Evolutionary conservation across 2,113 vertebrate genomes (phyloP), one percentile per base, ranked within the genome.

Genomic region (Osmerus eperlanus): DNA sequence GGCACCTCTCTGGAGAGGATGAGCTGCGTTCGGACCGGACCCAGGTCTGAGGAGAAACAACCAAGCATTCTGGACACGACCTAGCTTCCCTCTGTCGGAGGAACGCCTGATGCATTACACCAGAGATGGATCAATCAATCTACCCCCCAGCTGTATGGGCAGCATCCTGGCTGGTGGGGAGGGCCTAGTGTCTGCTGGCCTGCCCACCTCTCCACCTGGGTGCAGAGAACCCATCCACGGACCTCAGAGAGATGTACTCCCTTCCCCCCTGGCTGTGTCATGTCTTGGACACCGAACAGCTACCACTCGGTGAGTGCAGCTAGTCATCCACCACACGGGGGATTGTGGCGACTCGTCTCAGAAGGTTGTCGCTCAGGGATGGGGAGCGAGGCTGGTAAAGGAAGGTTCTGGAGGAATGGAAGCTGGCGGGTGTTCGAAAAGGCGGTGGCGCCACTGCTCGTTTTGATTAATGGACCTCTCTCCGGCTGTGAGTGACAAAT

Each of bases 381-480:
- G 41, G 41, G 41, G 9, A 2, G 41, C 9, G 41, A 47, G 41
- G 41, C 41, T 47, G 5, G 41, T 47, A 12, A 47, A 2, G 8
- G 41, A 47, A 47, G 41, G 8, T 47, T 47, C 41, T 1, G 64
- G 21, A 51, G 60, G 3, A 60, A 19, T 62, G 21, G 65, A 71
- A 62, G 62, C 70, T 23, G 81, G 61, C 58, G 13, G 0, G 53
- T 61, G 55, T 77, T 72, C 15, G 14, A 77, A 72, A 83, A 79
- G 41, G 67, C 61, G 25, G 54, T 62, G 59, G 47, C 11, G 67
- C 77, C 86, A 79, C 29, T 28, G 54, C 85, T 85, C 64, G 71
- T 84, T 87, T 83, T 91, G 87, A 91, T 92, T 88, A 90, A 91
- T 90, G 86, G 84, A 90, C 81, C 84, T 80, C 79, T 89, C 88